Base-by-base conservation (phyloP, 1,140 invertebrate genomes). In the Heliconius eleuchia region DNA sequence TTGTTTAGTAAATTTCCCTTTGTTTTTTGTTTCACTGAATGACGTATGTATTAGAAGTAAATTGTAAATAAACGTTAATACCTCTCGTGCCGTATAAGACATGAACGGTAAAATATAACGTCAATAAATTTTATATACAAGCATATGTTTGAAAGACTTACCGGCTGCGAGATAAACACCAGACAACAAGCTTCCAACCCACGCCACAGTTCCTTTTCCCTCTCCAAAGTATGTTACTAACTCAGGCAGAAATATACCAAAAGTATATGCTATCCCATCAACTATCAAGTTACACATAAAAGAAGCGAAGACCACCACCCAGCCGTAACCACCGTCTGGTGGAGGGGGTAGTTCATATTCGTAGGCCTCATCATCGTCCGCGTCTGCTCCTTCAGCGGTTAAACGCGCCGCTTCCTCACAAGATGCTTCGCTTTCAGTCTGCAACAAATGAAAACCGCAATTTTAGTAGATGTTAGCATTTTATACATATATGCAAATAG, bases 211-310 rank as follows among this genome's bases (percentile, higher is more conserved):
- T 73, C 98, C 98, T 88, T 97, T 97, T n/a, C 97, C 97, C 87
- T 97, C 97, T 71, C 96, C 96, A 90, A 98, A 99, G 90, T 97
- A 97, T 19, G 93, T 95, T 52, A 98, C 97, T 79, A 99, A 97
- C 86, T 98, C 96, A 19, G 96, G 95, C 5, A 98, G 95, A 94
- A 99, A 98, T 85, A 99, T 97, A 70, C 98, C 98, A 88, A 99
- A 99, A 6, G 98, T 98, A 94, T 99, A 99, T 6, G 98, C 98
- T 55, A 99, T 98, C 80, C 99, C 99, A 91, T 99, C 99, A n/a
- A 99, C 98, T 82, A 99, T 98, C 95, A 99, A 97, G 96, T 99
- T 99, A 92, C 98, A 99, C 96, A 99, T 97, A 94, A 99, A 99
- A 11, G 98, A 99, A 71, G 98, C 98, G 85, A 99, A 97, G 42